These are phyloP conservation scores for Acanthaster planci DNA, from an alignment of 35 echinoderm and acorn worm genomes.

Conservation along the genomic window DNA sequence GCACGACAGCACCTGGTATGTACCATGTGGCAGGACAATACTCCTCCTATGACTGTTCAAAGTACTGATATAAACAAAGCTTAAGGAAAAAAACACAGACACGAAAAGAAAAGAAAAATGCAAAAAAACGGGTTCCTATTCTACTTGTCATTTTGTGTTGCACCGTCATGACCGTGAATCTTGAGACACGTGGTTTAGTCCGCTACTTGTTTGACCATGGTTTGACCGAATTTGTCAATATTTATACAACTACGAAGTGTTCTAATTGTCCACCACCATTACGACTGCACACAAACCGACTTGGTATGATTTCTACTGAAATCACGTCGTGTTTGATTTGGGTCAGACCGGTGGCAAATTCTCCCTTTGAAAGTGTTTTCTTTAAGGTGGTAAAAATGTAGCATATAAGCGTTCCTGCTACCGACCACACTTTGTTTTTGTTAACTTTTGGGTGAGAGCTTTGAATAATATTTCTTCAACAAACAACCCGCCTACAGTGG, in stretches of 20 bases:
- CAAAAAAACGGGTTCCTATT: slow-evolving; percentile 4
- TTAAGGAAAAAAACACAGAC: slow-evolving; percentile 14
- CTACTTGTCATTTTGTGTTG: slow-evolving; percentile 16
- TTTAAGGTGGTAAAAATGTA: neutral
- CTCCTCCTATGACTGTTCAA: slow-evolving; percentile 67
- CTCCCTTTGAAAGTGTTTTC: neutral
- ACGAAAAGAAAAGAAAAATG: slow-evolving; percentile 38
- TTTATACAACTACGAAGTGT: neutral
- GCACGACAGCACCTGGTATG: slow-evolving; percentile 54
- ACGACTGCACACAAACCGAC: neutral
- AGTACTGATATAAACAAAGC: slow-evolving; percentile 46
- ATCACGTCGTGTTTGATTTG: slow-evolving; percentile 20
- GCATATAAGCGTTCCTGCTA: neutral
- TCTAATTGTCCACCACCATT: neutral
- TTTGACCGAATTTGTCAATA: neutral
- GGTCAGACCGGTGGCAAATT: neutral
- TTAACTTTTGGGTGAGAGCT: neutral
- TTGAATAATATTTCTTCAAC: slow-evolving; percentile 20
- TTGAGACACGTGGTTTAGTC: neutral
- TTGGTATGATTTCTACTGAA: neutral
- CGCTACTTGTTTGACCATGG: neutral
- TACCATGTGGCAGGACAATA: slow-evolving; percentile 80
- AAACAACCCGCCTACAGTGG: neutral
- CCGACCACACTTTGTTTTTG: slow-evolving; percentile 16
- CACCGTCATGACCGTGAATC: neutral